Evolutionary conservation across 2,888 invertebrate genomes (phyloP).

Genomic region (Atrina japonica): DNA sequence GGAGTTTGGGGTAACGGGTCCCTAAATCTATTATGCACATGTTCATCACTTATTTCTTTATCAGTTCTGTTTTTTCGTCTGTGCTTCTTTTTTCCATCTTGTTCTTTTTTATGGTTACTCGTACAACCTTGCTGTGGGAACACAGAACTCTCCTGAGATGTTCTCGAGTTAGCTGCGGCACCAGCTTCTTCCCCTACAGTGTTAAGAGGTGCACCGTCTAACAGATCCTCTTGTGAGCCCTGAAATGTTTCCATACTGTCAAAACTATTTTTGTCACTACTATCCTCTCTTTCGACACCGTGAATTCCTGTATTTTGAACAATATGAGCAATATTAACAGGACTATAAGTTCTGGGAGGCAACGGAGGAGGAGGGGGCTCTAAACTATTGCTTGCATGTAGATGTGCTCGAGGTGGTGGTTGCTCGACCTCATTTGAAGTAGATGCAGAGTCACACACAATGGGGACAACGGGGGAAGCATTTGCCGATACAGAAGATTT

Average conservation of each 20-base stretch:
- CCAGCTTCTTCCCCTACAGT: too few relatives aligned
- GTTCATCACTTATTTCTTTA: conserved; percentile 15
- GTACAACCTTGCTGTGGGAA: background rate
- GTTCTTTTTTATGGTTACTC: background rate
- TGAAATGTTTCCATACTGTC: conserved; percentile 74
- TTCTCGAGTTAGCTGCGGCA: background rate
- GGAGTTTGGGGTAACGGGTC: conserved; percentile 30
- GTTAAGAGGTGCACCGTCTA: background rate
- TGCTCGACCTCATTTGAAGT: conserved; percentile 6
- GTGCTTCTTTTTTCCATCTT: conserved; percentile 54
- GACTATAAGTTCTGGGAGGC: conserved; percentile 75
- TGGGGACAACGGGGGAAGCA: conserved; percentile 2
- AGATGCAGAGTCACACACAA: conserved; percentile 23
- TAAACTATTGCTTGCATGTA: conserved; percentile 22
- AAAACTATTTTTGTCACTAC: conserved; percentile 67
- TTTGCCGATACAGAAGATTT: conserved; percentile 47
- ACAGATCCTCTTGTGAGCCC: conserved; percentile 67
- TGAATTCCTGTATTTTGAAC: conserved; percentile 34
- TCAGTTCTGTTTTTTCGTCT: conserved; percentile 54
- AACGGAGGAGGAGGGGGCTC: conserved; percentile 67
- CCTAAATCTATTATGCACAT: conserved; percentile 17
- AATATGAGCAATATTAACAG: conserved; percentile 60
- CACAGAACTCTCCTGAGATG: background rate
- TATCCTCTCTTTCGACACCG: conserved; percentile 51
- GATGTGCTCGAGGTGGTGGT: conserved; percentile 21